These are phyloP conservation scores for Noctua janthe DNA, from an alignment of 2,888 invertebrate species.

Conservation along the genomic window DNA sequence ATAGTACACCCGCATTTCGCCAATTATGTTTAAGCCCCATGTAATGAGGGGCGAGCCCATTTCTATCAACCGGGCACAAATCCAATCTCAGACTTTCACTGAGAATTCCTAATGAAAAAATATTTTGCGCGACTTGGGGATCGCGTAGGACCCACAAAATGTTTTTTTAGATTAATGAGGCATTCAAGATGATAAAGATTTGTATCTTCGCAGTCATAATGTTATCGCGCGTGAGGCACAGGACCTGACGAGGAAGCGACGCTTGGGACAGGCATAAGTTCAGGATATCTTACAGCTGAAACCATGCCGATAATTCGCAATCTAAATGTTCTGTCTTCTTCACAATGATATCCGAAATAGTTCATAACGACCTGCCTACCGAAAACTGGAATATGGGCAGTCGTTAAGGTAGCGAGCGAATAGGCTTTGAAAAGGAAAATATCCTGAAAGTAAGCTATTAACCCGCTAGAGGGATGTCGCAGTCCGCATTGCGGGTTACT, in stretches of 20 bases:
- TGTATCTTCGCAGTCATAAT: not conserved
- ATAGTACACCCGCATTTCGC: not conserved
- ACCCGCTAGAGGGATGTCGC: slow-evolving; percentile 42
- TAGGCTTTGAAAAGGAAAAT: slow-evolving; percentile 33
- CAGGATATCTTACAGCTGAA: not conserved
- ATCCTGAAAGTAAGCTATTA: slow-evolving; percentile 46
- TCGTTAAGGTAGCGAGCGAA: slow-evolving; percentile 14
- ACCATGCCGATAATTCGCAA: not conserved
- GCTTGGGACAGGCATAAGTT: not conserved
- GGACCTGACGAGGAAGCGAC: not conserved
- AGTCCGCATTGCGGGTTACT: slow-evolving; percentile 57
- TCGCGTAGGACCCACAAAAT: not conserved
- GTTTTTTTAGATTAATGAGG: not conserved
- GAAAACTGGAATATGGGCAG: not conserved
- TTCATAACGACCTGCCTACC: not conserved
- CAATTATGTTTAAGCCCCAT: not conserved
- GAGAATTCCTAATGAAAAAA: not conserved
- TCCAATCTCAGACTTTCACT: not conserved
- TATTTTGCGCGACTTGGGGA: not conserved
- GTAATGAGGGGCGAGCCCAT: not conserved
- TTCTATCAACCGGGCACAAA: not conserved
- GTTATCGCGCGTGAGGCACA: not conserved
- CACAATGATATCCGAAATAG: not conserved
- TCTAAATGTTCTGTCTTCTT: not conserved
- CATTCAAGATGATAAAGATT: not conserved